A percentile compares a stretch with the other conserved stretches of the same genome.
These are phyloP conservation scores for Protobothrops flavoviridis DNA, from an alignment of 2,113 vertebrate genomes.

Conservation along the genomic window DNA sequence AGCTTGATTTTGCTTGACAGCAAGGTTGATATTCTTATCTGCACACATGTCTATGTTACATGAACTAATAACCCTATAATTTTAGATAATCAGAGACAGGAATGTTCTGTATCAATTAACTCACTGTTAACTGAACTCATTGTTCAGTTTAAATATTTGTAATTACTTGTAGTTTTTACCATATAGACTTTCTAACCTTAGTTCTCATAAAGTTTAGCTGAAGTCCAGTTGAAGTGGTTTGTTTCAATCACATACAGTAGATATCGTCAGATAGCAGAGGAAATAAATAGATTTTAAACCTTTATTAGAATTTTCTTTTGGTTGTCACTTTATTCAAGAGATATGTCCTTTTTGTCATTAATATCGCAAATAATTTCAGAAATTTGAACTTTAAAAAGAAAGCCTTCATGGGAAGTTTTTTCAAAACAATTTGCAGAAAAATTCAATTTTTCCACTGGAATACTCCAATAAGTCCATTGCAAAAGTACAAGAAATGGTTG, in stretches of 20 bases:
- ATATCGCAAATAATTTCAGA: slow-evolving; percentile 77
- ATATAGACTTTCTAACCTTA: slow-evolving; percentile 75
- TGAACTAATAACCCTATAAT: too few relatives aligned
- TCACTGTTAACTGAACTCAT: too few relatives aligned
- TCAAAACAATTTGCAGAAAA: slow-evolving; percentile 45
- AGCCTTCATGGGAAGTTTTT: slow-evolving; percentile 61
- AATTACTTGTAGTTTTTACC: slow-evolving; percentile 67
- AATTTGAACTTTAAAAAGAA: slow-evolving; percentile 68
- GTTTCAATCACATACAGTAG: slow-evolving; percentile 67
- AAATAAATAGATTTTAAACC: slow-evolving; percentile 84
- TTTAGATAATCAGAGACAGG: too few relatives aligned
- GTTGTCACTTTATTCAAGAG: slow-evolving; percentile 76
- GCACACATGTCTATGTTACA: too few relatives aligned
- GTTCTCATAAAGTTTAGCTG: slow-evolving; percentile 77
- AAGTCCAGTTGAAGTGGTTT: slow-evolving; percentile 69
- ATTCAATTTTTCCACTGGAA: too few relatives aligned
- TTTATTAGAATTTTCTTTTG: slow-evolving; percentile 75
- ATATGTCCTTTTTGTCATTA: slow-evolving; percentile 78
- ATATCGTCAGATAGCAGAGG: slow-evolving; percentile 76
- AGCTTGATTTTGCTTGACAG: too few relatives aligned
- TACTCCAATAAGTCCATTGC: too few relatives aligned
- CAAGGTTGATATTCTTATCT: too few relatives aligned
- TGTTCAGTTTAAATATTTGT: too few relatives aligned
- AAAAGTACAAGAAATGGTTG: too few relatives aligned
- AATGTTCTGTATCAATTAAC: too few relatives aligned